Percentiles rank a stretch among this genome's conserved stretches.
These are phyloP conservation scores for Tragulus kanchil DNA, from an alignment of 2,113 vertebrate species.

Conservation along the genomic window DNA sequence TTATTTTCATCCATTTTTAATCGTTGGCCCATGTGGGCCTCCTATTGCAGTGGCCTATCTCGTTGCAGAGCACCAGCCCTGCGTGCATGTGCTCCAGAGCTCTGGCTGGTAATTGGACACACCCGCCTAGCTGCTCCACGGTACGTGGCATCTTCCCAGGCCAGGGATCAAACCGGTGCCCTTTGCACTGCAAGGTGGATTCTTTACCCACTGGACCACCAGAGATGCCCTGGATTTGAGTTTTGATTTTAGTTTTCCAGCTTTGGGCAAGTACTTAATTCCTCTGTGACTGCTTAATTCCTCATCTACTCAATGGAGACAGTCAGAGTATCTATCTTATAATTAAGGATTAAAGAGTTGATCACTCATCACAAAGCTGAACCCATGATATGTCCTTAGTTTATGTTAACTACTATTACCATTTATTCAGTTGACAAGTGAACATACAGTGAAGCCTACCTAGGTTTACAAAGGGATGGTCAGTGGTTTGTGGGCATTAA, in stretches of 20 bases:
- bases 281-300: background rate
- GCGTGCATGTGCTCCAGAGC: too few relatives aligned
- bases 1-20: background rate
- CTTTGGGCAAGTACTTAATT: background rate
- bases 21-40: too few relatives aligned
- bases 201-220: too few relatives aligned
- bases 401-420: background rate
- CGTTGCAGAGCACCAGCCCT: too few relatives aligned
- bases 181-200: too few relatives aligned
- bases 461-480: background rate
- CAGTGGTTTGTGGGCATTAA: background rate
- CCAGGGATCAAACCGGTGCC: too few relatives aligned
- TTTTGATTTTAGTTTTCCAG: background rate
- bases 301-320: background rate
- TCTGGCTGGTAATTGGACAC: too few relatives aligned
- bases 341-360: background rate
- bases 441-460: background rate
- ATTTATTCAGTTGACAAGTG: background rate
- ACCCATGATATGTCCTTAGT: background rate
- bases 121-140: too few relatives aligned
- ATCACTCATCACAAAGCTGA: background rate
- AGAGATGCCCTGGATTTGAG: background rate
- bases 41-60: too few relatives aligned
- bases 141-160: too few relatives aligned
- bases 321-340: background rate